Evolutionary conservation across 1,140 invertebrate genomes (phyloP), one percentile per base, ranked within the genome.

Genomic region (Leptinotarsa defecta): DNA sequence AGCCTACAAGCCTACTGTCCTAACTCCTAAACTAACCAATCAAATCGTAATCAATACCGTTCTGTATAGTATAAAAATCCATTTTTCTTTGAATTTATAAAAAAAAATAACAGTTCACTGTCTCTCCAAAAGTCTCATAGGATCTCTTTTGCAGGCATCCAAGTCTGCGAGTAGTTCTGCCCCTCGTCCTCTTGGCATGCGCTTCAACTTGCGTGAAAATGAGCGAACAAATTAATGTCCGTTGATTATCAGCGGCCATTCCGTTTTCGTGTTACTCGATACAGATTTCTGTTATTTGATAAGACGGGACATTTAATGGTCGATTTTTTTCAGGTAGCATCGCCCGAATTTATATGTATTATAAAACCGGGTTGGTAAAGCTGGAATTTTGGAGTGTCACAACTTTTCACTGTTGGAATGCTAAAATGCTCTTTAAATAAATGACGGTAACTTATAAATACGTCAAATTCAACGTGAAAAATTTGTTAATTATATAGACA

Each of bases 401-500:
- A 20, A 48, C 17, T 69, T 43, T 27, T 69, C 19, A n/a, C n/a
- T 69, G 8, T 20, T 68, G 75, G 75, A 77, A 77, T 79, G 77
- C 73, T 65, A 73, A 79, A 73, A 78, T 72, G 64, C 72, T 67
- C 48, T 73, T 73, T 61, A 71, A 74, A 76, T 76, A 75, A 71
- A 78, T 77, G 71, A 71, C 62, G 75, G 75, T 79, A 76, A 77
- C 67, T 76, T 77, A 77, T 77, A 73, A 76, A 74, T 77, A 74
- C 73, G 77, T 74, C 77, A 73, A 73, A 67, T 74, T 76, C 68
- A 79, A 79, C 75, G 75, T 76, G 75, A 79, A 79, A 79, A 79
- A 79, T 79, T 79, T 77, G 77, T 79, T 79, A 75, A 79, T 79
- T 79, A 79, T 79, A 76, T 72, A 73, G 71, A 79, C 77, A 79